phyloP scores from a whole-genome alignment of 2,797 vertebrate species.

The Enteromius thamalakanensis region DNA sequence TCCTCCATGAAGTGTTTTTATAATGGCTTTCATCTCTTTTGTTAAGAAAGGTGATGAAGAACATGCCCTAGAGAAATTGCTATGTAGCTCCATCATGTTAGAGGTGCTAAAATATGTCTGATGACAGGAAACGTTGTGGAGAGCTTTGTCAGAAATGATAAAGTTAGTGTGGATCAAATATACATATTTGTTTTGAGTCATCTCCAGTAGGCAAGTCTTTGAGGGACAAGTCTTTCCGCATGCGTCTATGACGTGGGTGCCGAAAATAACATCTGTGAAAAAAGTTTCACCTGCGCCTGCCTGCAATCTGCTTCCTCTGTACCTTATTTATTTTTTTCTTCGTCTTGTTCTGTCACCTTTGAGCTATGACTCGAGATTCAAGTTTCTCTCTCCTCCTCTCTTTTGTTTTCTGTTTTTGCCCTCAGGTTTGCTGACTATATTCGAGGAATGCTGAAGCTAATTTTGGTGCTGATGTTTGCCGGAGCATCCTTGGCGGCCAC shows the following conservation, averaged over 20 bases:
- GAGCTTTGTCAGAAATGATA: slow-evolving; percentile 62
- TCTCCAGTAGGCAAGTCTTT: slow-evolving; percentile 41
- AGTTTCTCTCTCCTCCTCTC: background rate
- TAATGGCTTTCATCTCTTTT: slow-evolving; percentile 35
- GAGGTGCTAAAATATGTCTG: slow-evolving; percentile 36
- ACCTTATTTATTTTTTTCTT: background rate
- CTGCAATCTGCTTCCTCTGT: slow-evolving; percentile 27
- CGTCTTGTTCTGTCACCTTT: slow-evolving; percentile 35
- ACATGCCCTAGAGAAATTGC: slow-evolving; percentile 29
- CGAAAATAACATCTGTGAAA: slow-evolving; percentile 37
- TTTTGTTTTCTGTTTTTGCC: slow-evolving; percentile 19
- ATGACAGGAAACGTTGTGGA: slow-evolving; percentile 53
- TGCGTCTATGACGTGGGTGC: slow-evolving; percentile 2
- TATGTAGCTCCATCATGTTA: slow-evolving; percentile 24
- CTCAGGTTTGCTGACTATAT: slow-evolving; percentile 96
- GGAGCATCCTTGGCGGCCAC: slow-evolving; percentile 92
- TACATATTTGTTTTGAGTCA: slow-evolving; percentile 64
- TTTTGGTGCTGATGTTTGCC: slow-evolving; percentile 93
- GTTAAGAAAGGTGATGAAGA: slow-evolving; percentile 26
- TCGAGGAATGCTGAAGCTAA: slow-evolving; percentile 95
- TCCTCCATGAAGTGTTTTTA: slow-evolving; percentile 43
- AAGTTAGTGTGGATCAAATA: slow-evolving; percentile 55
- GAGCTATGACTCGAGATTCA: slow-evolving; percentile 29
- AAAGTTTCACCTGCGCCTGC: background rate
- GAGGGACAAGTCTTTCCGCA: slow-evolving; percentile 1